Evolutionary conservation across 2,888 invertebrate genomes (phyloP).

Genomic region (Amphipoea oculea): DNA sequence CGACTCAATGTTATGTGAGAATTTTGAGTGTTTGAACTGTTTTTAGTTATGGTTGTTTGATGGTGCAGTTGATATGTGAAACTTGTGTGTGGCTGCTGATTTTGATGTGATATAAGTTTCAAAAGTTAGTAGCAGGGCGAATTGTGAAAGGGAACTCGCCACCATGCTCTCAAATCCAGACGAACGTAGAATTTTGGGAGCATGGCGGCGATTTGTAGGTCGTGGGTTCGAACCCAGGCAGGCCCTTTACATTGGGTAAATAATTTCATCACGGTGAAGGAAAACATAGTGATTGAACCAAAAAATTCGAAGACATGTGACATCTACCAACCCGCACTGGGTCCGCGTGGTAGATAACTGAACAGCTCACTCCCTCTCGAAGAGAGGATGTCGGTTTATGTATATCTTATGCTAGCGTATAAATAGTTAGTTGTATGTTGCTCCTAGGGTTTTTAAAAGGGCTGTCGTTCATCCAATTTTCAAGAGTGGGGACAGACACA

Average conservation of each 20-base stretch:
- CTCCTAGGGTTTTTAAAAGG: too few relatives aligned
- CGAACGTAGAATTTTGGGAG: neutral
- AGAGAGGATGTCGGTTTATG: too few relatives aligned
- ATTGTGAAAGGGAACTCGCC: neutral
- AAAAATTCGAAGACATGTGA: neutral
- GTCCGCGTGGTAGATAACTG: too few relatives aligned
- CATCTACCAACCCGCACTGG: neutral
- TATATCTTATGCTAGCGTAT: too few relatives aligned
- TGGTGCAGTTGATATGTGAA: slow-evolving; percentile 9
- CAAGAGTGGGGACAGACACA: too few relatives aligned
- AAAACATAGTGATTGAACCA: neutral
- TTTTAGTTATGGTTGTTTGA: slow-evolving; percentile 34
- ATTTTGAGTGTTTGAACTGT: slow-evolving; percentile 40
- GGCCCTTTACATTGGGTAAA: neutral
- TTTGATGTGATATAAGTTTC: neutral
- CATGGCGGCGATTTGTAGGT: neutral
- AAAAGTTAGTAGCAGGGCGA: too few relatives aligned
- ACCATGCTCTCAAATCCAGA: too few relatives aligned
- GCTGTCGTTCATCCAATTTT: too few relatives aligned
- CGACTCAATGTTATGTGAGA: slow-evolving; percentile 41
- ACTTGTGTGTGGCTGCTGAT: neutral
- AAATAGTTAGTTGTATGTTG: too few relatives aligned
- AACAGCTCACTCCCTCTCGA: too few relatives aligned
- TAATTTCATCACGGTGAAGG: neutral
- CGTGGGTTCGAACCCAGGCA: neutral